These are phyloP conservation scores for Axis porcinus DNA, from an alignment of 2,113 vertebrate genomes.

Conservation along the genomic window DNA sequence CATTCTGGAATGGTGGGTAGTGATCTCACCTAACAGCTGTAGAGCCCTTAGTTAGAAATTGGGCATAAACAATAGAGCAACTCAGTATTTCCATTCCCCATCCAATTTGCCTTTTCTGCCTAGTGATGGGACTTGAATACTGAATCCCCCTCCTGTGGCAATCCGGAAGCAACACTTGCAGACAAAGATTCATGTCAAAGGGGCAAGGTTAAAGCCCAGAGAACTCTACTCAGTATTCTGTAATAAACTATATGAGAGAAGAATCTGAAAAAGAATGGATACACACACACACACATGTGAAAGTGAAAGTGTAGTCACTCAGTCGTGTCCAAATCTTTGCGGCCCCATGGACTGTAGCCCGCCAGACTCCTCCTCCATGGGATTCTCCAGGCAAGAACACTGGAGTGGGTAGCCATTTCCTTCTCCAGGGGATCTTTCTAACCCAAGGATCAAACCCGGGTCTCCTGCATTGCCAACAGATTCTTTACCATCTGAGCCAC, in stretches of 20 bases:
- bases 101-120: constrained; percentile 17
- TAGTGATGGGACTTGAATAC: neutral
- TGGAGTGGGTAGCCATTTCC: neutral
- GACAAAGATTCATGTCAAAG: neutral
- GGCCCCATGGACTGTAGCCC: neutral
- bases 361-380: neutral
- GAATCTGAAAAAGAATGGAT: neutral
- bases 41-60: constrained; percentile 40
- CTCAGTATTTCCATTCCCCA: constrained; percentile 31
- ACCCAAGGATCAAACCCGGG: neutral
- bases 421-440: neutral
- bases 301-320: neutral
- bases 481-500: neutral
- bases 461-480: neutral
- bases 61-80: constrained; percentile 11
- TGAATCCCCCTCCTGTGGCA: neutral
- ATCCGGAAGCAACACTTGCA: neutral
- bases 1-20: constrained; percentile 38
- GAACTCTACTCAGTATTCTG: neutral
- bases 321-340: neutral
- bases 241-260: neutral
- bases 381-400: neutral
- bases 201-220: neutral
- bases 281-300: neutral
- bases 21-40: constrained; percentile 62